phyloP scores from a whole-genome alignment of 2,888 invertebrate genomes.

The Nomada ferruginata region DNA sequence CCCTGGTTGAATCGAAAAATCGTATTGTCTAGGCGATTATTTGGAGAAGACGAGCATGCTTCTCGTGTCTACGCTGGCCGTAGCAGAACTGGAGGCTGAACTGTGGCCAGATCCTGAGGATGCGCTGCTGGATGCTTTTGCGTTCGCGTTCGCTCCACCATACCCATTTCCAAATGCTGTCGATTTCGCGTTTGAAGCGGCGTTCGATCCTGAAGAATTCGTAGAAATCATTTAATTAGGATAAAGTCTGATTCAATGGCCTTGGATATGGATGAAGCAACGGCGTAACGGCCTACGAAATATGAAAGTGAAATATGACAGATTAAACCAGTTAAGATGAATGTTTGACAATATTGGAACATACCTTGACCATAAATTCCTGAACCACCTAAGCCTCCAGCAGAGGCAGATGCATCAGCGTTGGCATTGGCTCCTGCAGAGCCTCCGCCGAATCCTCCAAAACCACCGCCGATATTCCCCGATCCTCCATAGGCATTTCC shows the following conservation, averaged over 20 bases:
- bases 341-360: not conserved
- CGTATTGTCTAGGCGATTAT: constrained; percentile 19
- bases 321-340: not conserved
- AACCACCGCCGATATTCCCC: not conserved
- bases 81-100: constrained; percentile 71
- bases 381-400: not conserved
- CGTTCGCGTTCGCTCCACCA: constrained; percentile 69
- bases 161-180: constrained; percentile 61
- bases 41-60: constrained; percentile 73
- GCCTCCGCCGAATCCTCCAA: not conserved
- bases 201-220: constrained; percentile 63
- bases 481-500: too few relatives aligned
- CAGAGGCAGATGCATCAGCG: constrained; percentile 15
- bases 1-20: not conserved
- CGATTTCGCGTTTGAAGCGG: constrained; percentile 65
- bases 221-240: constrained; percentile 65
- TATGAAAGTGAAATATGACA: not conserved
- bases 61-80: constrained; percentile 64
- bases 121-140: constrained; percentile 61
- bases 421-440: constrained; percentile 38
- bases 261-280: constrained; percentile 59
- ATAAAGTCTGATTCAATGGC: constrained; percentile 55
- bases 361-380: constrained; percentile 22
- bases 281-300: constrained; percentile 41
- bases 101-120: constrained; percentile 61